Conservation (phyloP, 2,113 vertebrate species). For the Poeciliopsis occidentalis region DNA sequence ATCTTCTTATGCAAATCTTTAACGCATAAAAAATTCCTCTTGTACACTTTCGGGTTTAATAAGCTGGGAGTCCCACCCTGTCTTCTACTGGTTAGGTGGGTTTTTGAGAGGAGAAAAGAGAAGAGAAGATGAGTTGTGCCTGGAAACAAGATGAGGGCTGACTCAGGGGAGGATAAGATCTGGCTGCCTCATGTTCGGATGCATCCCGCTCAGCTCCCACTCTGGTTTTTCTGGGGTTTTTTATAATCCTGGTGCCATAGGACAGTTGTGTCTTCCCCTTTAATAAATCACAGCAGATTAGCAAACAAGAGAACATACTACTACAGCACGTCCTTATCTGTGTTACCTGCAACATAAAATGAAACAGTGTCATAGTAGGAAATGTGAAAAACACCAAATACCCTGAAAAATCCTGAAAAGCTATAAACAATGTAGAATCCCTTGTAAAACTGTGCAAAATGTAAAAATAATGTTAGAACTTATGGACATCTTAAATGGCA, state of each 20-base stretch:
- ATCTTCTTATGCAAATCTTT: conserved; percentile 50
- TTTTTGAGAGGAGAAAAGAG: conserved; percentile 15
- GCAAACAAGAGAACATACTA: not conserved
- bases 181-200: conserved; percentile 20
- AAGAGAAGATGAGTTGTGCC: conserved; percentile 24
- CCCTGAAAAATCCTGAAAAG: not conserved
- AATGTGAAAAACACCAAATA: not conserved
- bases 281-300: conserved; percentile 59
- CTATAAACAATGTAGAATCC: not conserved
- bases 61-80: conserved; percentile 18
- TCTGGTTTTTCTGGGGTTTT: conserved; percentile 10
- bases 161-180: conserved; percentile 29
- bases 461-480: not conserved
- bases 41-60: conserved; percentile 51
- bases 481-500: too few species aligned
- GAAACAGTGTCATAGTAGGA: not conserved
- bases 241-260: conserved; percentile 25
- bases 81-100: conserved; percentile 32
- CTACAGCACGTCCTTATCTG: conserved; percentile 12
- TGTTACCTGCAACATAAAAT: conserved; percentile 10
- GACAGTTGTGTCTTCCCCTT: conserved; percentile 17
- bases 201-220: conserved; percentile 8
- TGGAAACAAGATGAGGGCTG: conserved; percentile 19
- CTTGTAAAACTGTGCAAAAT: not conserved
- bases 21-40: conserved; percentile 42